These are phyloP conservation scores for Lycophotia porphyrea DNA, from an alignment of 2,888 invertebrate genomes.

Conservation along the genomic window DNA sequence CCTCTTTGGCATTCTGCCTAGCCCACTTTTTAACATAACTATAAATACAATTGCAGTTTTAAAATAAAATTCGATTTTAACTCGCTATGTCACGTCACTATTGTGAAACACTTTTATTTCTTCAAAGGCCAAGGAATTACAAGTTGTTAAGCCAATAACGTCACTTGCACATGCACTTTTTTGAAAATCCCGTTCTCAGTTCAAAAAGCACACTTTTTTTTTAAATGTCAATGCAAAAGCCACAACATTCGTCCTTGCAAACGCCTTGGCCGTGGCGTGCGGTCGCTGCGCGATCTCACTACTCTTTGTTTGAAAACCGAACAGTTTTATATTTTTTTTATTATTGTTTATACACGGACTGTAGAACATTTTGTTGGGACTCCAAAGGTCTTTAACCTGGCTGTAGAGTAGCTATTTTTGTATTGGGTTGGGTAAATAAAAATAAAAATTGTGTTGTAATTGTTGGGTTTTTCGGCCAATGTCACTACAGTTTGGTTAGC, in stretches of 20 bases:
- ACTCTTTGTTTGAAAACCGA: constrained; percentile 86
- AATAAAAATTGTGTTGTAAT: constrained; percentile 50
- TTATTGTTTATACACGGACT: constrained; percentile 78
- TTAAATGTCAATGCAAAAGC: constrained; percentile 63
- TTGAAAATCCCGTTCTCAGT: constrained; percentile 35
- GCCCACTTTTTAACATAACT: constrained; percentile 45
- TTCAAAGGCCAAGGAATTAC: neutral
- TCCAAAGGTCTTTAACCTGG: constrained; percentile 81
- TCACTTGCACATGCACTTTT: constrained; percentile 43
- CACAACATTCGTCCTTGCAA: constrained; percentile 80
- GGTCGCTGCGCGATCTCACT: constrained; percentile 79
- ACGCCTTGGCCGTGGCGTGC: constrained; percentile 85
- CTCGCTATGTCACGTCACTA: constrained; percentile 8
- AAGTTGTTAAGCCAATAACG: neutral
- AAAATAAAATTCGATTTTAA: constrained; percentile 8
- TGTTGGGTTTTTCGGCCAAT: constrained; percentile 40
- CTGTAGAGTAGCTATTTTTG: constrained; percentile 44
- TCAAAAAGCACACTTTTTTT: constrained; percentile 50
- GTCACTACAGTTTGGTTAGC: neutral
- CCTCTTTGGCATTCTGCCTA: constrained; percentile 49
- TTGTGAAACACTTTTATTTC: constrained; percentile 29
- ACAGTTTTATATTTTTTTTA: constrained; percentile 77
- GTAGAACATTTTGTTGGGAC: constrained; percentile 75
- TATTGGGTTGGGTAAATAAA: constrained; percentile 43
- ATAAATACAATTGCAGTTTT: constrained; percentile 12